Base-by-base conservation (phyloP, 2,797 vertebrate species). In the Gambusia yucatana region DNA sequence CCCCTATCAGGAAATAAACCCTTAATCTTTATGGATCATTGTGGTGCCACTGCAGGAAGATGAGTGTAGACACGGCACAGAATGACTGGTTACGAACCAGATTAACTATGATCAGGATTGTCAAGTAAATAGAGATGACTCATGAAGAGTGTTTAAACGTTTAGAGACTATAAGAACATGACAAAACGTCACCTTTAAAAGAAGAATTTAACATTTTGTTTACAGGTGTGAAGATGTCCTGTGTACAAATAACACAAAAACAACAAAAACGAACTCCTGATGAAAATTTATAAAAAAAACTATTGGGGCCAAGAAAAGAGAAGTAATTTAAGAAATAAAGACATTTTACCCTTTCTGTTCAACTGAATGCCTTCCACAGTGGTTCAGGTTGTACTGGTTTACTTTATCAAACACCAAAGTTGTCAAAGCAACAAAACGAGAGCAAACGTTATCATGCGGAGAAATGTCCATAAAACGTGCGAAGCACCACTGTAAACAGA, bases 1-100 rank as follows among this genome's bases (percentile, higher is more conserved):
- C 65, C 72, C 41, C 28, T n/a, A 78, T 75, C 72, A 84, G 76
- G 79, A 82, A 83, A 85, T 85, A 80, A 82, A 71, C 65, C 81
- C 76, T 82, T 89, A 87, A 89, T 91, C 88, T 92, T 88, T 86
- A 86, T 83, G 83, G 89, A 90, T 90, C 84, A 87, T 85, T 83
- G 78, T 70, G 50, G 76, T 47, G 79, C 76, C 77, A 81, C 72
- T 72, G 28, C 71, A 81, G 71, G 72, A 71, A 17, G 59, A 84
- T 80, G 65, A 73, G 70, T 33, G 43, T 30, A 61, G 77, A 82
- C 59, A 73, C 70, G n/a, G 9, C 33, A 13, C 46, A 43, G 74
- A 80, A 75, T 86, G 73, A 75, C 22, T 65, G 36, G 28, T 85
- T 79, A 81, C 84, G 82, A 88, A 91, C 82, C 69, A 77, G 78